Conservation (phyloP, 2,888 invertebrate genomes). For the Cheilosia pagana region DNA sequence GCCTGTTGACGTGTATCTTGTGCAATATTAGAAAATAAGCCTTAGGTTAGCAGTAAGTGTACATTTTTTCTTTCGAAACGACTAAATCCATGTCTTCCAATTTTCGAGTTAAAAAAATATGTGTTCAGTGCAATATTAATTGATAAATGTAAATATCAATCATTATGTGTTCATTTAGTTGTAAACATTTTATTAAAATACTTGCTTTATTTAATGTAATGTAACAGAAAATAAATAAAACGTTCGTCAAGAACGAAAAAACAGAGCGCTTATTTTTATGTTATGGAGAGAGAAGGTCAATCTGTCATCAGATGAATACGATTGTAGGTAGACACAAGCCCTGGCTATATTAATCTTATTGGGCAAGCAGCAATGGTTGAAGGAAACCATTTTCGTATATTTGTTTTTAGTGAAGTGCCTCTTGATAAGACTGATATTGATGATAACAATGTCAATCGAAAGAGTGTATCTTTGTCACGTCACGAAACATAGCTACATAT, state of each 20-base stretch:
- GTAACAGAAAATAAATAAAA: constrained; percentile 42
- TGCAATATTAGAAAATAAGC: constrained; percentile 70
- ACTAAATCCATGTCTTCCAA: constrained; percentile 73
- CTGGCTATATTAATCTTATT: neutral
- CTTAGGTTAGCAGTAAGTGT: constrained; percentile 49
- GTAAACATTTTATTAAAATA: constrained; percentile 35
- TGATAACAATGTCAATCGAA: constrained; percentile 25
- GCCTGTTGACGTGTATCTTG: constrained; percentile 30
- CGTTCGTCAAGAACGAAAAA: constrained; percentile 61
- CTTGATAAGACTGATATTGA: constrained; percentile 7
- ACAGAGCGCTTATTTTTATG: constrained; percentile 10
- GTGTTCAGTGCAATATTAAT: constrained; percentile 54
- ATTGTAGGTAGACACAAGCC: no score
- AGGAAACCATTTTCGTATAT: constrained; percentile 9
- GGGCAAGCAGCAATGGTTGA: neutral
- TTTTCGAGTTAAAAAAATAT: constrained; percentile 46
- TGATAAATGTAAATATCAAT: constrained; percentile 38
- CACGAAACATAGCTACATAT: neutral
- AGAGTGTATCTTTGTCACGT: neutral
- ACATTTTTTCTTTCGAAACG: constrained; percentile 55
- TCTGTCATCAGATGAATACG: no score
- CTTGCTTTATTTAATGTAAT: constrained; percentile 39
- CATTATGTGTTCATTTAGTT: neutral
- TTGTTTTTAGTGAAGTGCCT: neutral
- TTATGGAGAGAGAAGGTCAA: neutral